A percentile compares a stretch with the other conserved stretches of the same genome.
phyloP scores from a whole-genome alignment of 2,113 vertebrate genomes.

The Bufo bufo region DNA sequence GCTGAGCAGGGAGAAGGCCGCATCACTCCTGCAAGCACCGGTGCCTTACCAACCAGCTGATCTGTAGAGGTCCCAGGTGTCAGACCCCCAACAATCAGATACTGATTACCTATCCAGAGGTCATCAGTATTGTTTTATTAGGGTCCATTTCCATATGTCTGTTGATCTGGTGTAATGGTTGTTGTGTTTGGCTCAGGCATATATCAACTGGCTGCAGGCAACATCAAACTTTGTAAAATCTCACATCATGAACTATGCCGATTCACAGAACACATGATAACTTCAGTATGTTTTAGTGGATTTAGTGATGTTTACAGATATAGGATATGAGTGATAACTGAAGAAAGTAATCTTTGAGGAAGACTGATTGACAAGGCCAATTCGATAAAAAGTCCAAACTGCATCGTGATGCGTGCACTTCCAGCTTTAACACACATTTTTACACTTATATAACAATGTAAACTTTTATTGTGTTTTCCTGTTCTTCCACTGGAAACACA shows the following conservation, averaged over 20 bases:
- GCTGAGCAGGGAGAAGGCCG: too few relatives aligned
- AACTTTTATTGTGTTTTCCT: slow-evolving; percentile 13
- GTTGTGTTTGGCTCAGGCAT: too few relatives aligned
- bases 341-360: background rate
- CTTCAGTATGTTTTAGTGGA: background rate
- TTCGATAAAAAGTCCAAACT: background rate
- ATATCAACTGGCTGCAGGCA: too few relatives aligned
- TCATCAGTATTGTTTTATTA: too few relatives aligned
- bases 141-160: too few relatives aligned
- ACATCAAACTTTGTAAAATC: background rate
- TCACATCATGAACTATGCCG: background rate
- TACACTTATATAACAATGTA: slow-evolving; percentile 17
- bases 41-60: too few relatives aligned
- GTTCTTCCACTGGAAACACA: background rate
- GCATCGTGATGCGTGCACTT: background rate
- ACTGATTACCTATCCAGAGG: too few relatives aligned
- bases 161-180: too few relatives aligned
- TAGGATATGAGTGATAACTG: background rate
- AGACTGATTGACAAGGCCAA: background rate
- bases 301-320: background rate
- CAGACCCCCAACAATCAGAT: too few relatives aligned
- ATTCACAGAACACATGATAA: background rate
- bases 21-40: too few relatives aligned
- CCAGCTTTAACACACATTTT: slow-evolving; percentile 39
- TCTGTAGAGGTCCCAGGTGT: too few relatives aligned